Evolutionary conservation across 2,113 vertebrate genomes (phyloP), one percentile per base, ranked within the genome.

Genomic region (Ceyx cyanopectus): DNA sequence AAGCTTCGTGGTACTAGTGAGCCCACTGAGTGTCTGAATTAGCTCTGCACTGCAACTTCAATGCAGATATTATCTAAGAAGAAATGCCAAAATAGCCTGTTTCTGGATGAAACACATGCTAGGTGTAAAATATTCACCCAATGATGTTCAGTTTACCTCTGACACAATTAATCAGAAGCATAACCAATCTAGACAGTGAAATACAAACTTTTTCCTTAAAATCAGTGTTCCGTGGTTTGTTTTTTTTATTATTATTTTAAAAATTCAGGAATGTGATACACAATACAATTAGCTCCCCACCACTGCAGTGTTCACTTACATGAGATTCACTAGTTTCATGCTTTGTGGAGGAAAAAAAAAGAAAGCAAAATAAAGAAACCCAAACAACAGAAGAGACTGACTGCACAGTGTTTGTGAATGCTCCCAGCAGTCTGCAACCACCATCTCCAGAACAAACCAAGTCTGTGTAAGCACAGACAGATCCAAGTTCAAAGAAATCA

Each of bases 251-350:
- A 45, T 50, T 93, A 90, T 75, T 95, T 96, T 66, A 89, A 90
- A 96, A 93, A 73, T 79, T 90, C 89, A 94, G 96, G 81, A 96
- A 95, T 97, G 96, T 93, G 95, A 93, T 92, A 80, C 78, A 85
- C 91, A 96, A 87, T 95, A 96, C 81, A 97, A 81, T 95, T 77
- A 83, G 72, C 87, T 96, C 67, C 92, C 93, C 91, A 91, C 68
- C 85, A 85, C 68, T 94, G 92, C 84, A 92, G 78, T 85, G 41
- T 85, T 96, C 61, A 90, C 76, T 82, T 78, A 94, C 73, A 94
- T 57, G 81, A 96, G 77, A 95, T 80, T 57, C 73, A 88, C 80
- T 69, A 83, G 58, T 80, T 93, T 93, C 62, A 82, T 85, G 70
- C 79, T 85, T 84, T 86, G 83, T 69, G 48, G 37, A 3, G 61